Evolutionary conservation across 2,797 vertebrate species (phyloP).

Genomic region (Melanotaenia parkinsoni): DNA sequence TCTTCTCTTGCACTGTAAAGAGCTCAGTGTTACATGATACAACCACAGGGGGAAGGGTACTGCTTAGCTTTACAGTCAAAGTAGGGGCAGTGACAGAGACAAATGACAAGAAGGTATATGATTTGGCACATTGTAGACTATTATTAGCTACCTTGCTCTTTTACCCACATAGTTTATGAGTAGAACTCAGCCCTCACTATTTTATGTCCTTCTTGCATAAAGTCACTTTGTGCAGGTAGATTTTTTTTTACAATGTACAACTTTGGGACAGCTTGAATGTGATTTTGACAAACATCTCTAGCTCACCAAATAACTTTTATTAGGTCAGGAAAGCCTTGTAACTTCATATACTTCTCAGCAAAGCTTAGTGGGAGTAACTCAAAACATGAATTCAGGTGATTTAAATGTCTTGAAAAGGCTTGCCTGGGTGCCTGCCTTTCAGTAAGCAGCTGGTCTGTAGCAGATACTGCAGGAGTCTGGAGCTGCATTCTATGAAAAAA

Average conservation of each 20-base stretch:
- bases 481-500: slow-evolving; percentile 10
- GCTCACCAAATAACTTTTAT: slow-evolving; percentile 1
- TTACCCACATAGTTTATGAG: neutral
- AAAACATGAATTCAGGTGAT: neutral
- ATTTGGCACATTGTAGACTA: neutral
- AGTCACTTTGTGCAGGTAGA: neutral
- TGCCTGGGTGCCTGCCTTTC: neutral
- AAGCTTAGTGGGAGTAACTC: neutral
- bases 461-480: neutral
- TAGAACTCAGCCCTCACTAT: neutral
- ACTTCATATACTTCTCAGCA: neutral
- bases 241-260: neutral
- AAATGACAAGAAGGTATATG: neutral
- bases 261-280: neutral
- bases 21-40: neutral
- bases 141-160: neutral
- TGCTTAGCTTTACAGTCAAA: neutral
- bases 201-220: neutral
- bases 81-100: neutral
- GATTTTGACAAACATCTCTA: neutral
- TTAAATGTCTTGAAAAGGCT: neutral
- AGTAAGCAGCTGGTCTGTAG: neutral
- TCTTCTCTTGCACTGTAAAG: neutral
- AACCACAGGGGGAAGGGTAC: neutral
- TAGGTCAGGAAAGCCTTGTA: neutral